Percentiles rank a stretch among this genome's conserved stretches.
Conservation (phyloP, 2,113 vertebrate species). For the Caloenas nicobarica region DNA sequence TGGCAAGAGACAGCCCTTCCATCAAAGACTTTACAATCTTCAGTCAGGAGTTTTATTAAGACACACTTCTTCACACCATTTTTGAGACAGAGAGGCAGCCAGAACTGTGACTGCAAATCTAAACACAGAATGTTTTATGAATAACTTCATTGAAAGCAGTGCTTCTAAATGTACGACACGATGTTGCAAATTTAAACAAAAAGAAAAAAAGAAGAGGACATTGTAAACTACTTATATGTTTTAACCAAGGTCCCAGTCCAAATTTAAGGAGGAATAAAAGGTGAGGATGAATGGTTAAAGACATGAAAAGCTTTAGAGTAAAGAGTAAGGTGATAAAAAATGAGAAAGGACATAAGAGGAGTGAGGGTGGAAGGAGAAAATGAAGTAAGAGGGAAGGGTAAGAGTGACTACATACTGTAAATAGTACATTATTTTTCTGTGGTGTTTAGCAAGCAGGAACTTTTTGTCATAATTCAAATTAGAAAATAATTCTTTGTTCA, state of each 20-base stretch:
- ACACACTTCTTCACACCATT: conserved; percentile 14
- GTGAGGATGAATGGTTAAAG: background rate
- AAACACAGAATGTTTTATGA: conserved; percentile 52
- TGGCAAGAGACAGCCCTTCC: background rate
- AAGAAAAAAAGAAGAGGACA: background rate
- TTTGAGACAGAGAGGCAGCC: conserved; percentile 55
- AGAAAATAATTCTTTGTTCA: background rate
- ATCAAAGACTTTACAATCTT: conserved; percentile 41
- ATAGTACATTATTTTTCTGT: background rate
- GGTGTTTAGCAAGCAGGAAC: background rate
- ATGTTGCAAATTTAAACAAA: conserved; percentile 6
- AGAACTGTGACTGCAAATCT: conserved; percentile 38
- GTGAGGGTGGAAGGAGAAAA: background rate
- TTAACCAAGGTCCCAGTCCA: background rate
- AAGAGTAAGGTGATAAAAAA: background rate
- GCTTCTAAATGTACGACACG: conserved; percentile 12
- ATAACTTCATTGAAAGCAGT: conserved; percentile 51
- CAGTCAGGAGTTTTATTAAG: conserved; percentile 34
- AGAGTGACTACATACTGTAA: background rate
- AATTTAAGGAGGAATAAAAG: background rate
- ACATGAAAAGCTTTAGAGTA: background rate
- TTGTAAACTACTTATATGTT: background rate
- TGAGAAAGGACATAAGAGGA: background rate
- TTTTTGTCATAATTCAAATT: background rate
- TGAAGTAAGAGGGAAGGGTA: background rate